Base-by-base conservation (phyloP, 92 coral and sea anemone genomes). In the Heliopora coerulea region DNA sequence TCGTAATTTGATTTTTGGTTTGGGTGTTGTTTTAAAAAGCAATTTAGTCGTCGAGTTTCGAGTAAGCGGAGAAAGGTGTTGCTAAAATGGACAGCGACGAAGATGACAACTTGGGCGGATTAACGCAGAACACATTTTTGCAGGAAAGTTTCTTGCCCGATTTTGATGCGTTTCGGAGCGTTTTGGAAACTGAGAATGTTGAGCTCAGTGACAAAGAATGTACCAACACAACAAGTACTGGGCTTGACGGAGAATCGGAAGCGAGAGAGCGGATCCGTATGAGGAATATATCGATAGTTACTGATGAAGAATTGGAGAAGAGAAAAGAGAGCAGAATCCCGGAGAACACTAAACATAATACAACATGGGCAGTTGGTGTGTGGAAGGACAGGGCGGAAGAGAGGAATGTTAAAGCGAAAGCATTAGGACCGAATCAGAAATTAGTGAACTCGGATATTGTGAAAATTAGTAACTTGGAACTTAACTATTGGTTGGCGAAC, bases 301-400 rank as follows among this genome's bases (percentile, higher is more conserved):
- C n/a, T n/a, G n/a, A n/a, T n/a, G n/a, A n/a, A n/a, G n/a, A 76
- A 40, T 52, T 63, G 32, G 81, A 79, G 54, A 57, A 79, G 52
- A 70, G 80, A 50, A 79, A 79, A 72, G 83, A 79, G 31, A 31
- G 9, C 40, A 46, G 84, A 68, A 82, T 82, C 31, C 86, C 84
- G 35, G 41, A 62, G 21, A 77, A 62, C 80, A 73, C 79, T 10
- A 80, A 73, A 80, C 39, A 21, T 20, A 82, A 62, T 34, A 82
- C 86, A 42, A 24, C 78, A 24, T 75, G 82, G 86, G 78, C 82
- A 37, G 42, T 75, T 13, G 28, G 82, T 20, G 82, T 66, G 37
- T 79, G 83, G 83, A 19, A 35, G 14, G 66, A 83, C 52, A 77
- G 86, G 83, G 86, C 86, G 37, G 40, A 49, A 29, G 79, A 68